A percentile compares a stretch with the other conserved stretches of the same genome.
phyloP scores from a whole-genome alignment of 2,797 vertebrate genomes.

The Rhynchotus rufescens region DNA sequence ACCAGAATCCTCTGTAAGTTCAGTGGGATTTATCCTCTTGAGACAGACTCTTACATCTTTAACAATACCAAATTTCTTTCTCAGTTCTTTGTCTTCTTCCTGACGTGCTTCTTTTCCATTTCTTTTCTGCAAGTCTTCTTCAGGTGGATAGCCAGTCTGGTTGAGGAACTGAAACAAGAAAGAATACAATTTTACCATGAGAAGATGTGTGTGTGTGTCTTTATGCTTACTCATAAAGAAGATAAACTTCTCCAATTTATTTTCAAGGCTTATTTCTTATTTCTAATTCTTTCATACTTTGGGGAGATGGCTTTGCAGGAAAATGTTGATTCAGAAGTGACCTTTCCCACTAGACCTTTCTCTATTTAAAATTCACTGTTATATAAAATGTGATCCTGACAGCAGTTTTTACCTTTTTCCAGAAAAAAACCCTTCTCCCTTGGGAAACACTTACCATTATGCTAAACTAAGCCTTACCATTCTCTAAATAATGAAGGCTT shows the following conservation, averaged over 20 bases:
- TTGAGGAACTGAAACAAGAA: conserved; percentile 4
- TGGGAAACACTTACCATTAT: not conserved
- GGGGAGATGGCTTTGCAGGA: not conserved
- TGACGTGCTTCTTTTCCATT: fast-evolving
- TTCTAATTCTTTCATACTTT: not conserved
- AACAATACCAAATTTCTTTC: conserved; percentile 2
- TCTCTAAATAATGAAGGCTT: not conserved
- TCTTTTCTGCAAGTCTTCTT: not conserved
- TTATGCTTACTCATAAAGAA: not conserved
- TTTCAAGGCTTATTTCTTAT: not conserved
- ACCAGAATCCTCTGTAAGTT: not conserved
- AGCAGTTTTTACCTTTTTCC: not conserved
- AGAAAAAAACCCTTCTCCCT: not conserved
- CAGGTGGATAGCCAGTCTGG: not conserved
- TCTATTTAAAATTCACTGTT: not conserved
- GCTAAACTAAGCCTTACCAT: not conserved
- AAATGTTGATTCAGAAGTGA: not conserved
- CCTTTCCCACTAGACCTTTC: not conserved
- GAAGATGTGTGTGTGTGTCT: not conserved
- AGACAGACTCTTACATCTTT: conserved; percentile 19
- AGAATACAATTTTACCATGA: not conserved
- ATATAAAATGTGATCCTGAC: not conserved
- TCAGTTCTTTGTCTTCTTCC: not conserved
- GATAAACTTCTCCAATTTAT: not conserved
- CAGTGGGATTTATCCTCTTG: not conserved